A percentile compares a stretch with the other conserved stretches of the same genome.
Conservation (phyloP, 2,888 invertebrate genomes). For the Agonopterix alstromeriana region DNA sequence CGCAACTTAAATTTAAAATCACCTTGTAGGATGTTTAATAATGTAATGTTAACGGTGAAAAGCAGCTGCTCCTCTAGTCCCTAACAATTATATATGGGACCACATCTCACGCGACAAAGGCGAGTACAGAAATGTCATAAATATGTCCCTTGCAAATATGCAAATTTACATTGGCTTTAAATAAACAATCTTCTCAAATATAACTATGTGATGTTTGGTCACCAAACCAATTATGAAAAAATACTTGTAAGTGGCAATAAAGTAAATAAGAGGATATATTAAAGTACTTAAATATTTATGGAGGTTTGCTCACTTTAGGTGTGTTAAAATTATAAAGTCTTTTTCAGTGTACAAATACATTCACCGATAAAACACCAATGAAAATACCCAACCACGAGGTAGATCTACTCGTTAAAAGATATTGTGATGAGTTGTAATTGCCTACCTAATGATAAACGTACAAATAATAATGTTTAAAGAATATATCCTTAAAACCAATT, state of each 20-base stretch:
- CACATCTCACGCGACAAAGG: conserved; percentile 12
- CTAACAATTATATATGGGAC: conserved; percentile 19
- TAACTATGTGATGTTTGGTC: not conserved
- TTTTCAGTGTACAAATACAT: not conserved
- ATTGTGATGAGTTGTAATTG: conserved; percentile 57
- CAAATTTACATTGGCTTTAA: too few species aligned
- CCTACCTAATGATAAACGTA: conserved; percentile 63
- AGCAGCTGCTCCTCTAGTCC: conserved; percentile 8
- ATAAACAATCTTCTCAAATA: not conserved
- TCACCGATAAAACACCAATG: conserved; percentile 32
- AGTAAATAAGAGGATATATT: conserved; percentile 24
- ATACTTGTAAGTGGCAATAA: conserved; percentile 24
- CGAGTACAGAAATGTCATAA: not conserved
- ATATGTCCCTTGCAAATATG: too few species aligned
- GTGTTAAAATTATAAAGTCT: conserved; percentile 11
- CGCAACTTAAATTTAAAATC: conserved; percentile 18
- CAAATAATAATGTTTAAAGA: conserved; percentile 66
- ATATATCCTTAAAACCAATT: conserved; percentile 47
- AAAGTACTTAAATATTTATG: conserved; percentile 38
- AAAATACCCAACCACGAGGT: conserved; percentile 24
- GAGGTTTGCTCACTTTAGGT: conserved; percentile 38
- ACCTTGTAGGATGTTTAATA: conserved; percentile 10
- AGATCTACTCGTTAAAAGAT: conserved; percentile 44
- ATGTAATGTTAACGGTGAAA: conserved; percentile 8
- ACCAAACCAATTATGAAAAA: conserved; percentile 1